Evolutionary conservation across 53 echinoderm and acorn worm genomes (phyloP).

Genomic region (Echinometra lucunter): DNA sequence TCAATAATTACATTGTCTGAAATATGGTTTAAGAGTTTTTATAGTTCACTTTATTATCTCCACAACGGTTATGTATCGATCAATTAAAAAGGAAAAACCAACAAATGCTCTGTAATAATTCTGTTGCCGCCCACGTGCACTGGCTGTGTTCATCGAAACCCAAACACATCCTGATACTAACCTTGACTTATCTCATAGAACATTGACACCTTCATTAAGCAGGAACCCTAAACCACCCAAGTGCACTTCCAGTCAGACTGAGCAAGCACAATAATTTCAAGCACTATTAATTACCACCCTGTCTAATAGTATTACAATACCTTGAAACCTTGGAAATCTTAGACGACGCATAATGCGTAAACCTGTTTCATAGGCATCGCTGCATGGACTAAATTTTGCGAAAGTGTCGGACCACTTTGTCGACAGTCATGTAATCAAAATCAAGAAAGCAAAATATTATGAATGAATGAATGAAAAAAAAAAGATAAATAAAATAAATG

Average conservation of each 20-base stretch:
- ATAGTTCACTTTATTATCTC: too few relatives aligned
- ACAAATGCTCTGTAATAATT: neutral
- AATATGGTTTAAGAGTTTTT: too few relatives aligned
- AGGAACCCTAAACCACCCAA: conserved; percentile 17
- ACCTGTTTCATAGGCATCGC: neutral
- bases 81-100: neutral
- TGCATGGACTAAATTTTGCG: too few relatives aligned
- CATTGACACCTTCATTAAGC: neutral
- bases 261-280: neutral
- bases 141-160: neutral
- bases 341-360: too few relatives aligned
- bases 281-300: neutral
- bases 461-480: too few relatives aligned
- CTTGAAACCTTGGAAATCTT: neutral
- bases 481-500: too few relatives aligned
- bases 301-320: neutral
- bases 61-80: too few relatives aligned
- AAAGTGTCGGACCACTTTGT: too few relatives aligned
- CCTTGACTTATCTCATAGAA: neutral
- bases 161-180: conserved; percentile 12
- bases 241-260: conserved; percentile 13
- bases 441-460: too few relatives aligned
- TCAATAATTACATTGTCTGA: too few relatives aligned
- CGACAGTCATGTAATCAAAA: too few relatives aligned
- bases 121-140: neutral